Evolutionary conservation across 2,113 vertebrate genomes (phyloP).

Genomic region (Ranitomeya variabilis): DNA sequence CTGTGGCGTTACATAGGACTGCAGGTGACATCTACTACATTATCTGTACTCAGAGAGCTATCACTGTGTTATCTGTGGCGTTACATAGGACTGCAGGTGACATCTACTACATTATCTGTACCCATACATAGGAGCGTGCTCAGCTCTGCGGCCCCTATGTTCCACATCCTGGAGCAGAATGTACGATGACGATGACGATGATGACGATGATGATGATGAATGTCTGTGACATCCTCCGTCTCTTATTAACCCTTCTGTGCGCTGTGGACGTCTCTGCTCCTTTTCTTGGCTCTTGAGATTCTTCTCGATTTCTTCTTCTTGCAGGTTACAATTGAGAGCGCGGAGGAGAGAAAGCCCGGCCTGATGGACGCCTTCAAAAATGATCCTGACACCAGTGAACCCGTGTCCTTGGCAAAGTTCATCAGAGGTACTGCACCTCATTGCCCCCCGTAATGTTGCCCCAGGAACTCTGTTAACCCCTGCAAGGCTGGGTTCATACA

Average conservation of each 20-base stretch:
- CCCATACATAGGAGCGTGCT: no score
- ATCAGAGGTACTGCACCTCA: conserved; percentile 29
- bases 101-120: neutral
- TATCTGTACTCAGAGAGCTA: neutral
- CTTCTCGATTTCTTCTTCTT: neutral
- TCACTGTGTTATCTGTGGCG: neutral
- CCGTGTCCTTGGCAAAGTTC: conserved; percentile 33
- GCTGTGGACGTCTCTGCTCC: no score
- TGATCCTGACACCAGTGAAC: conserved; percentile 16
- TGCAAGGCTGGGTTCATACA: neutral
- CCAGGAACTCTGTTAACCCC: neutral
- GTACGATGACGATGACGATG: neutral
- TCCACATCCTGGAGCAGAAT: neutral
- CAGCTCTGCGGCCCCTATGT: neutral
- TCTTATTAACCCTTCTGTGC: neutral
- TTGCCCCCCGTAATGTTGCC: neutral
- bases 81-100: neutral
- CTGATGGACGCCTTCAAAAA: neutral
- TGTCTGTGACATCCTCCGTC: neutral
- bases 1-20: neutral
- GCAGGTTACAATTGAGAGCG: conserved; percentile 8
- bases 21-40: neutral
- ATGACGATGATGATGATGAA: neutral
- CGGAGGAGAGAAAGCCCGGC: neutral
- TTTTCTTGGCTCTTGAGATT: neutral